Base-by-base conservation (phyloP, 30 jellyfish, hydroid and myxozoan species). In the Chrysaora quinquecirrha region DNA sequence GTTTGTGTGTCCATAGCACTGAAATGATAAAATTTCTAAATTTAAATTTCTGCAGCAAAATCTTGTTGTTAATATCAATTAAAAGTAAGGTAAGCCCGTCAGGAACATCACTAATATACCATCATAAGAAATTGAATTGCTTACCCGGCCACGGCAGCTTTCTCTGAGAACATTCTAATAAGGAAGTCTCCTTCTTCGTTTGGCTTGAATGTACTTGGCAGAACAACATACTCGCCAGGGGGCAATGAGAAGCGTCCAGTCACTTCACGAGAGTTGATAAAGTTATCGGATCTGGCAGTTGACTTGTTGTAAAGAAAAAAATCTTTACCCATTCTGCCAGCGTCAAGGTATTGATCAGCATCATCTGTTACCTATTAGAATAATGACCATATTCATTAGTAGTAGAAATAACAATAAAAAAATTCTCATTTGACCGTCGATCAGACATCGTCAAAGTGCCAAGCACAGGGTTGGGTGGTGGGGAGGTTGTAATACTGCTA, bases 101-200 rank as follows among this genome's bases (percentile, higher is more conserved):
- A n/a, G n/a, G n/a, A n/a, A n/a, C n/a, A n/a, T n/a, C n/a, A n/a
- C n/a, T n/a, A n/a, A n/a, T n/a, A n/a, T n/a, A n/a, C n/a, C n/a
- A n/a, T n/a, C n/a, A n/a, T n/a, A n/a, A n/a, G n/a, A n/a, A n/a
- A n/a, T n/a, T n/a, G n/a, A n/a, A n/a, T n/a, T n/a, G 54, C 89
- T 70, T 30, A 93, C 98, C 80, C 87, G 30, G 96, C 68, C 23
- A 83, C 69, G 33, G 93, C 97, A 22, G 96, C 96, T 73, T 93
- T 93, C 77, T 93, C 98, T 0, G 98, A 79, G 62, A 86, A 93
- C 97, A 93, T 81, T 75, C 98, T 78, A 67, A 93, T 47, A 32
- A 93, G 71, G 82, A 93, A 93, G 73, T 93, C 98, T 24, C 98
- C 98, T 78, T 93, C 98, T 47, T 93, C 98, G 33, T 69, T 61